Conservation (phyloP, 2,113 vertebrate genomes). For the Gorsachius goisagi region DNA sequence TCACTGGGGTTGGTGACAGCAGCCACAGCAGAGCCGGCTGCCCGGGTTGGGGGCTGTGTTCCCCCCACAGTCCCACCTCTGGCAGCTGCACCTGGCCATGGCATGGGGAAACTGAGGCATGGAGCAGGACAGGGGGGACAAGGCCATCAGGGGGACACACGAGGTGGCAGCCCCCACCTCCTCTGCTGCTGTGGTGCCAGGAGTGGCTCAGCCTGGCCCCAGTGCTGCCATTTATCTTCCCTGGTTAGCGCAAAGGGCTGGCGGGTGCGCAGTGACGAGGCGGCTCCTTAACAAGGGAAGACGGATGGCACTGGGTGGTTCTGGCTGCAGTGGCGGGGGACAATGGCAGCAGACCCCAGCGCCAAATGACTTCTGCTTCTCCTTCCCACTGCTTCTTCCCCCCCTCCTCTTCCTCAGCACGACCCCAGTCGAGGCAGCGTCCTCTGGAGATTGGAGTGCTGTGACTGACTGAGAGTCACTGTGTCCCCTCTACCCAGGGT, state of each 20-base stretch:
- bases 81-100: background rate
- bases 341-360: background rate
- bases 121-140: accelerated
- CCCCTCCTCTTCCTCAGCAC: background rate
- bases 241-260: constrained; percentile 30
- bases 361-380: background rate
- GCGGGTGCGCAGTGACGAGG: constrained; percentile 14
- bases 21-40: background rate
- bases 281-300: constrained; percentile 57
- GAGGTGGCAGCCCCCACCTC: background rate
- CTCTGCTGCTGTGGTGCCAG: background rate
- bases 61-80: accelerated
- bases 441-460: accelerated
- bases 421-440: background rate
- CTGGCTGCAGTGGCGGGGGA: background rate
- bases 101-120: background rate
- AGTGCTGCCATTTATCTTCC: constrained; percentile 44
- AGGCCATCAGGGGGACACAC: accelerated
- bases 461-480: background rate
- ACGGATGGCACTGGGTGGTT: constrained; percentile 29
- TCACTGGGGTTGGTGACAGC: background rate
- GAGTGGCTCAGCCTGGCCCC: background rate
- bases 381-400: background rate
- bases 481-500: background rate
- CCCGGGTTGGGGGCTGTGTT: accelerated